Conservation (phyloP, 2,113 vertebrate species). For the Eolophus roseicapilla region DNA sequence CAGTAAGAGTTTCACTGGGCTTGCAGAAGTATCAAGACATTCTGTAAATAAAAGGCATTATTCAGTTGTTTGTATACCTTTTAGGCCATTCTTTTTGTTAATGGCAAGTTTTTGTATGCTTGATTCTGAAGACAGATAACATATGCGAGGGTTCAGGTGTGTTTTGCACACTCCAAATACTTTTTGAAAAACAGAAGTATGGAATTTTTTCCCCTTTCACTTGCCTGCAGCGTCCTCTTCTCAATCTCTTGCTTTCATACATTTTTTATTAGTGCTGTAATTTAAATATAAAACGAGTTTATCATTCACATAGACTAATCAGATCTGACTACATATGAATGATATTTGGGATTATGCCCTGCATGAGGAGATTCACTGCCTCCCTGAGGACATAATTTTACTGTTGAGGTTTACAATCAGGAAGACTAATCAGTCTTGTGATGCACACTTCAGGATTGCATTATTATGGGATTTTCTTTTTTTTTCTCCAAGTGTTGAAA, state of each 20-base stretch:
- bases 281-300: constrained; percentile 45
- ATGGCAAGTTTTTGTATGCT: background rate
- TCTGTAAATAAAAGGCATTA: background rate
- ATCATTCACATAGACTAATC: constrained; percentile 38
- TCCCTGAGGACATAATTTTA: constrained; percentile 46
- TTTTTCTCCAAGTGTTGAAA: background rate
- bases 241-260: background rate
- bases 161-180: background rate
- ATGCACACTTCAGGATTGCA: constrained; percentile 19
- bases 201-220: background rate
- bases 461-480: background rate
- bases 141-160: background rate
- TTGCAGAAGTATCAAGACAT: background rate
- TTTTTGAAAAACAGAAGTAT: background rate
- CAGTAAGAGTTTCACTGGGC: background rate
- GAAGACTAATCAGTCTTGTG: constrained; percentile 19
- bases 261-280: constrained; percentile 34
- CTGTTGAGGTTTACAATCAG: background rate
- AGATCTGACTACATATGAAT: constrained; percentile 51
- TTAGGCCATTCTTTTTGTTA: background rate
- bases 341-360: constrained; percentile 40
- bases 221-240: background rate
- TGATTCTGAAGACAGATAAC: background rate
- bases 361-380: background rate
- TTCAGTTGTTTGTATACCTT: background rate